These are phyloP conservation scores for Melanaphis sacchari DNA, from an alignment of 1,140 invertebrate species.

Conservation along the genomic window DNA sequence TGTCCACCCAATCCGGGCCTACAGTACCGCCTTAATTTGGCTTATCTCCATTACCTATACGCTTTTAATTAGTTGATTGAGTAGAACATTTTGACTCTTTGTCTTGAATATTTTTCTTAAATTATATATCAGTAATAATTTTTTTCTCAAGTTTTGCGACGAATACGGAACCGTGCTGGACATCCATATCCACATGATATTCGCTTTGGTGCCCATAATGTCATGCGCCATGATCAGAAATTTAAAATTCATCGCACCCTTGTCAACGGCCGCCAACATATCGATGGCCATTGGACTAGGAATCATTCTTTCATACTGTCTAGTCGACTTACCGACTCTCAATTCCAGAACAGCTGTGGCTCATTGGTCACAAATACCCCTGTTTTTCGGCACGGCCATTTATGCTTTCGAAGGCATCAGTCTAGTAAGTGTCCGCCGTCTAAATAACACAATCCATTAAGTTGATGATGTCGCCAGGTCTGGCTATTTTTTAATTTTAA, in stretches of 20 bases:
- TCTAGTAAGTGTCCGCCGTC: constrained; percentile 65
- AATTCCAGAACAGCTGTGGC: constrained; percentile 64
- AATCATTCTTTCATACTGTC: constrained; percentile 80
- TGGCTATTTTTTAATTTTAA: not conserved
- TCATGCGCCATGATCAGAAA: constrained; percentile 80
- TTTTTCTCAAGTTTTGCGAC: constrained; percentile 69
- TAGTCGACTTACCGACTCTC: constrained; percentile 59
- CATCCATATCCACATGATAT: constrained; percentile 75
- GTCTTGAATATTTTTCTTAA: not conserved
- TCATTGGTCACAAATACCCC: constrained; percentile 70
- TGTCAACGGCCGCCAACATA: constrained; percentile 85
- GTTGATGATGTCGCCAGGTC: not conserved
- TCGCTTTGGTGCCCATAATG: constrained; percentile 75
- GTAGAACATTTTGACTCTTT: not conserved
- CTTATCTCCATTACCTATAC: not conserved
- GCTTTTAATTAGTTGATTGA: not conserved
- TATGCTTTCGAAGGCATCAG: constrained; percentile 90
- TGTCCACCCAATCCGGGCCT: no score
- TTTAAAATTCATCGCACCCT: constrained; percentile 82
- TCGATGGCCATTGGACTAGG: constrained; percentile 76
- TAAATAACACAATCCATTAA: not conserved
- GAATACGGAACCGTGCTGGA: constrained; percentile 69
- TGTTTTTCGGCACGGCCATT: constrained; percentile 88
- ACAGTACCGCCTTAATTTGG: not conserved
- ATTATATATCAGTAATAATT: not conserved